Evolutionary conservation across 2,113 vertebrate genomes (phyloP).

Genomic region (Lophura nycthemera): DNA sequence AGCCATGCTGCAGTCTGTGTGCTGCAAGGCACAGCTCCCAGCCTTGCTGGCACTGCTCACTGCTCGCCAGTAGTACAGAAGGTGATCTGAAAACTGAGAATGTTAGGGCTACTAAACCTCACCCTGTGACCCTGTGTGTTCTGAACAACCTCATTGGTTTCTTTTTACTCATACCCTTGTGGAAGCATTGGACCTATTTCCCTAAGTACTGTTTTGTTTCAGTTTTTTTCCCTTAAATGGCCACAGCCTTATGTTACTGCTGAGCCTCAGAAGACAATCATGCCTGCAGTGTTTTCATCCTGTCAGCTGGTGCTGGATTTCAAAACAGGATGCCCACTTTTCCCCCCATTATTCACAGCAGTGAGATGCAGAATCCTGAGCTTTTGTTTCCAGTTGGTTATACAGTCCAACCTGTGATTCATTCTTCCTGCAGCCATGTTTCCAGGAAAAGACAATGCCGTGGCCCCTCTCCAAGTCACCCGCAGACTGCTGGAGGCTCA

Average conservation of each 20-base stretch:
- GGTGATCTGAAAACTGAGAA: background rate
- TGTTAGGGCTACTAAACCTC: background rate
- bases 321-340: constrained; percentile 69
- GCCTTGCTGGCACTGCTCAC: background rate
- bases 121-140: background rate
- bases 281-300: constrained; percentile 17
- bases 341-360: constrained; percentile 58
- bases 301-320: constrained; percentile 47
- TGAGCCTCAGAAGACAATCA: constrained; percentile 35
- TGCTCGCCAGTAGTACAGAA: background rate
- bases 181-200: background rate
- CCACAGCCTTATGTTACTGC: background rate
- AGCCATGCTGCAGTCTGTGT: constrained; percentile 3
- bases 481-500: background rate
- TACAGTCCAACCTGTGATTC: constrained; percentile 59
- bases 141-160: background rate
- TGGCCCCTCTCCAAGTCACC: constrained; percentile 57
- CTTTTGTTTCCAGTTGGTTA: constrained; percentile 64
- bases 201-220: background rate
- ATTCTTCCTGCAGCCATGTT: constrained; percentile 62
- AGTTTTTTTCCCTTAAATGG: constrained; percentile 49
- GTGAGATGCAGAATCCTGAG: constrained; percentile 32
- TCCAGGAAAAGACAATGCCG: constrained; percentile 65
- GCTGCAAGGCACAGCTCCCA: background rate
- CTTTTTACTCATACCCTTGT: background rate